Base-by-base conservation (phyloP, 1,140 invertebrate genomes). In the Drosophila pallidifrons region DNA sequence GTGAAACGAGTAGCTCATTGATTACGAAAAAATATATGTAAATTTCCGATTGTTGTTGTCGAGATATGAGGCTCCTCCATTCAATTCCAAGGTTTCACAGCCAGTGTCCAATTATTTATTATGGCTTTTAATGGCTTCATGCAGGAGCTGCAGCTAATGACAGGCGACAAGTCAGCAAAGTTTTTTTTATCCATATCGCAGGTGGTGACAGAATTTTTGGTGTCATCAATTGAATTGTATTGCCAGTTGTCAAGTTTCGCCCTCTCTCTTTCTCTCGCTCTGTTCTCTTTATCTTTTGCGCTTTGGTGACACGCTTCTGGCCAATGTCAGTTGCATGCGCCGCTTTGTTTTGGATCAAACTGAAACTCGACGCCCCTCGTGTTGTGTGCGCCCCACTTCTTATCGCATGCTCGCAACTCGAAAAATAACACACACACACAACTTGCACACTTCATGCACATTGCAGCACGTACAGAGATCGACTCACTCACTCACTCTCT, bases 1-100 rank as follows among this genome's bases (percentile, higher is more conserved):
- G 82, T 85, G 82, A 82, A 79, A 87, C 82, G 79, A 76, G 82
- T 86, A 79, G 82, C 82, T 75, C 79, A 76, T 73, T 79, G 82
- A 86, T 79, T 79, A 79, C 57, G 63, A 28, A 76, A 68, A 71
- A 71, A 47, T 64, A 75, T 82, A 86, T 87, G 79, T 81, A 86
- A 87, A 86, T 86, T 60, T 25, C 64, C 70, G 59, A 66, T 72
- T 57, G 78, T 43, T 60, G 68, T 55, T 68, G 72, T 45, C 61
- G 55, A 16, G 7, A n/a, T 15, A 11, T 7, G 49, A 51, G 20
- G 20, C 20, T 25, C 20, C 20, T 46, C 5, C 13, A n/a, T 45
- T 11, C 45, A 3, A 5, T 71, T 87, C 74, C 82, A 86, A 86
- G 82, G 82, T 82, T 86, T 85, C 69, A 32, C 43, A 51, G 41